A percentile compares a stretch with the other conserved stretches of the same genome.
phyloP scores from a whole-genome alignment of 2,888 invertebrate genomes.

The Scaptomyza flava region DNA sequence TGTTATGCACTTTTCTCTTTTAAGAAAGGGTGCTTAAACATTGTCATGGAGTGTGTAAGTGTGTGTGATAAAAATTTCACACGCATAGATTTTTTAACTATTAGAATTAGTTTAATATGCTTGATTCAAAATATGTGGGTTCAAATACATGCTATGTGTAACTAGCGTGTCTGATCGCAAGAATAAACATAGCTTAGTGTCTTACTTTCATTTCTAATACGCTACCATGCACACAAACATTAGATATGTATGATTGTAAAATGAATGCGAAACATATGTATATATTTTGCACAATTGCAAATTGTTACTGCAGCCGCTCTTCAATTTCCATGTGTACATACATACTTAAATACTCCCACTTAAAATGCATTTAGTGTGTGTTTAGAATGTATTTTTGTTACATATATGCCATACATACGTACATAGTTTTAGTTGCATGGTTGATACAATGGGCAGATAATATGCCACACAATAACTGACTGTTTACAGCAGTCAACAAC shows the following conservation, averaged over 20 bases:
- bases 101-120: too few relatives aligned
- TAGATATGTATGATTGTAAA: neutral
- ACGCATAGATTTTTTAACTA: neutral
- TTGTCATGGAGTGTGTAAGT: neutral
- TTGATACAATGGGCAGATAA: constrained; percentile 14
- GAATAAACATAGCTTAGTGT: constrained; percentile 12
- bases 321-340: neutral
- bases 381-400: constrained; percentile 5
- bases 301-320: constrained; percentile 9
- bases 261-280: neutral
- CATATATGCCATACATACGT: neutral
- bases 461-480: constrained; percentile 37
- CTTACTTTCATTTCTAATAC: constrained; percentile 37
- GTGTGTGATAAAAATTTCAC: neutral
- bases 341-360: constrained; percentile 1
- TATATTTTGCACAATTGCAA: neutral
- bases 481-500: constrained; percentile 52
- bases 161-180: constrained; percentile 33
- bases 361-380: constrained; percentile 6
- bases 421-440: constrained; percentile 31
- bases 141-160: constrained; percentile 4
- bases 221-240: constrained; percentile 2
- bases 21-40: neutral
- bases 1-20: neutral
- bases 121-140: neutral